phyloP scores from a whole-genome alignment of 2,888 invertebrate genomes.

The Ochlodes sylvanus region DNA sequence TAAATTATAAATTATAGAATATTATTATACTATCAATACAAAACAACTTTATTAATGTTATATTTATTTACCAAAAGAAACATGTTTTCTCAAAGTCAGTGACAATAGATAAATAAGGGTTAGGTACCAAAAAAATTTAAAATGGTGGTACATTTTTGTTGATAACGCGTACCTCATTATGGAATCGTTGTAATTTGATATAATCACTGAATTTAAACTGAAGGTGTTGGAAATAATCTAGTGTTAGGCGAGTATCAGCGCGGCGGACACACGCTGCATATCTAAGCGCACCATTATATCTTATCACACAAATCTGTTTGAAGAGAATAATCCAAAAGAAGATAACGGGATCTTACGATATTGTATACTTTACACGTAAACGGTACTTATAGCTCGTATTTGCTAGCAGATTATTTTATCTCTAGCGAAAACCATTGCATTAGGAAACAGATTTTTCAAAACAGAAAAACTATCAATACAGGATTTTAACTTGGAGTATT shows the following conservation, averaged over 20 bases:
- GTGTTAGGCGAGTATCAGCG: slow-evolving; percentile 35
- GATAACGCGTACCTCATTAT: no score
- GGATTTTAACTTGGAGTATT: no score
- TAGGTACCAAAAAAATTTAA: no score
- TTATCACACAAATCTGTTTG: slow-evolving; percentile 74
- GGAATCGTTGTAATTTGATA: not conserved
- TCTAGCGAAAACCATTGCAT: not conserved
- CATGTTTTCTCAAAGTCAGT: no score
- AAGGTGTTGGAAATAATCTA: slow-evolving; percentile 39
- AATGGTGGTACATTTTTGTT: no score
- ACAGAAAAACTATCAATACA: not conserved
- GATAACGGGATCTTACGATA: slow-evolving; percentile 60
- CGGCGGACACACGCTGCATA: slow-evolving; percentile 34
- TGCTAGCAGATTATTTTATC: not conserved
- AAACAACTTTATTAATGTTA: no score
- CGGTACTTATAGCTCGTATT: slow-evolving; percentile 11
- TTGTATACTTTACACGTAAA: slow-evolving; percentile 42
- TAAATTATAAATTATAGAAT: no score
- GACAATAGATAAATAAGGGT: no score
- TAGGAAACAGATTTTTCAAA: not conserved
- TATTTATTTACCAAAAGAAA: no score
- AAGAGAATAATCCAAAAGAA: slow-evolving; percentile 63
- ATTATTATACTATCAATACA: no score
- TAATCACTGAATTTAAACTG: not conserved
- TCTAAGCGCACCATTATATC: slow-evolving; percentile 44